Evolutionary conservation across 2,888 invertebrate genomes (phyloP), one percentile per base, ranked within the genome.

Genomic region (Mesorhabditis spiculigera): DNA sequence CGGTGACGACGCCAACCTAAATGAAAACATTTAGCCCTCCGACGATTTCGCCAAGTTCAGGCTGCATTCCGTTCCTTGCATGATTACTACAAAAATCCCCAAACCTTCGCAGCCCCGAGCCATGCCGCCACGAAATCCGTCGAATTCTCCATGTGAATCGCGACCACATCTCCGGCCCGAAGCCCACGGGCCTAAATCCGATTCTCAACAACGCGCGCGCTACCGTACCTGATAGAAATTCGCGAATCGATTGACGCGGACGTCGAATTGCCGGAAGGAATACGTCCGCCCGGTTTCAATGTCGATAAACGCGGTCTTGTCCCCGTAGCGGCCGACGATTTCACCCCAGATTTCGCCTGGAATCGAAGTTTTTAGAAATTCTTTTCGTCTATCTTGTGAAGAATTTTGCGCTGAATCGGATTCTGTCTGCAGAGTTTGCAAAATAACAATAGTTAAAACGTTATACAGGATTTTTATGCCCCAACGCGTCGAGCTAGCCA

Each of bases 91-190:
- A 13, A 50, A 50, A 50, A n/a, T n/a, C 58, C 3, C 28, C 28
- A 28, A 1, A 80, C 70, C 69, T 96, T 93, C 10, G 93, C 91
- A 68, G 94, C 89, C 0, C 96, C 98, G 68, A 98, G 88, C 96
- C 97, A 98, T 58, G 91, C 91, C 62, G 91, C 91, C 4, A 95
- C 92, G 88, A 92, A 93, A 87, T 97, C 94, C 0, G 94, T 93
- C 58, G 93, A 90, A 87, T 95, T 96, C 87, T 94, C 94, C 89
- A 95, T 90, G 87, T 94, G 91, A 41, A 98, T 88, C 0, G 92
- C 94, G 0, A 98, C 92, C 0, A 91, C 91, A 87, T 97, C 94
- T 0, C 94, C 95, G 75, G 91, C 91, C 80, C 91, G 91, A 77
- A 92, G 91, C 28, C 85, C 84, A n/a, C 74, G 50, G 73, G 28